Evolutionary conservation across 2,797 vertebrate genomes (phyloP).

Genomic region (Sebastes cheni): DNA sequence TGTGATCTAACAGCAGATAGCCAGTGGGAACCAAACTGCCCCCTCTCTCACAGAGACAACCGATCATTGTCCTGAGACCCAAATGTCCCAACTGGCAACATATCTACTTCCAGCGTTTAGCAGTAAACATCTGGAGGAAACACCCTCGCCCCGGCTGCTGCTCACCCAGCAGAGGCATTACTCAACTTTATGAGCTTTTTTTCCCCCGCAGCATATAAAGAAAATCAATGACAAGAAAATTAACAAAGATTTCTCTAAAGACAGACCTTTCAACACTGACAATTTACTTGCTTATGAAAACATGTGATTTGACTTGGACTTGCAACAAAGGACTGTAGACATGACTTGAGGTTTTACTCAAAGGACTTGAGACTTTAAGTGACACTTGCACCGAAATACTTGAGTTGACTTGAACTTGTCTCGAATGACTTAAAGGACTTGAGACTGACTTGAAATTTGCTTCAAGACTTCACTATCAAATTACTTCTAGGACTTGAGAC

Average conservation of each 20-base stretch:
- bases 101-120: constrained; percentile 33
- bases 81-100: constrained; percentile 37
- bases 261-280: background rate
- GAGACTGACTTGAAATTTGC: background rate
- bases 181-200: background rate
- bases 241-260: background rate
- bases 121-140: constrained; percentile 72
- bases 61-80: constrained; percentile 44
- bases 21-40: constrained; percentile 60
- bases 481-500: too few species aligned
- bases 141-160: constrained; percentile 5
- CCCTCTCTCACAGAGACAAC: constrained; percentile 54
- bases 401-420: background rate
- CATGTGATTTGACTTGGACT: background rate
- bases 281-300: background rate
- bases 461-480: background rate
- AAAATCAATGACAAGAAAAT: background rate
- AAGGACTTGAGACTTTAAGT: background rate
- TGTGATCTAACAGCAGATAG: constrained; percentile 62
- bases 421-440: background rate
- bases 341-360: background rate
- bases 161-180: background rate
- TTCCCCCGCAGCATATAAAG: background rate
- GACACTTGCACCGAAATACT: background rate
- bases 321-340: background rate